Percentiles rank a stretch among this genome's conserved stretches.
These are phyloP conservation scores for Colletes latitarsis DNA, from an alignment of 1,140 invertebrate species.

Conservation along the genomic window DNA sequence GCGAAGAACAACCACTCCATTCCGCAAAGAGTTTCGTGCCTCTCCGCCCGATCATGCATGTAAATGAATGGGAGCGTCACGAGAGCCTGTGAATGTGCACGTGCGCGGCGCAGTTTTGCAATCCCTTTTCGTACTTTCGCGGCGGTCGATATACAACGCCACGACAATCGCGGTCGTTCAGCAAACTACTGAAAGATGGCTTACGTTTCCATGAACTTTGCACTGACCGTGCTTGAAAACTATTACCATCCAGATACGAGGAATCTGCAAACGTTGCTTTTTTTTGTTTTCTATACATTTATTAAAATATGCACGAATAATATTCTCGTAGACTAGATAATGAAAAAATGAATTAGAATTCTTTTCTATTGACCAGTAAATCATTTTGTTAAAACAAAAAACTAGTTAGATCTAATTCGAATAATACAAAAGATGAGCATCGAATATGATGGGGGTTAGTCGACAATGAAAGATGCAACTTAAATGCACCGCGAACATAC, in stretches of 20 bases:
- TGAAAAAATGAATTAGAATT: too few species aligned
- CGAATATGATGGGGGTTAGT: not conserved
- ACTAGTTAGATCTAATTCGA: too few species aligned
- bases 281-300: too few species aligned
- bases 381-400: too few species aligned
- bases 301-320: too few species aligned
- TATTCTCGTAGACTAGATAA: too few species aligned
- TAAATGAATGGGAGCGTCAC: conserved; percentile 40
- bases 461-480: not conserved
- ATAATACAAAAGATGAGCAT: too few species aligned
- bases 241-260: too few species aligned
- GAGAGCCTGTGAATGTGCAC: conserved; percentile 6
- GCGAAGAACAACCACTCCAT: conserved; percentile 38
- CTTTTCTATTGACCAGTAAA: too few species aligned
- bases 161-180: conserved; percentile 30
- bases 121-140: conserved; percentile 62
- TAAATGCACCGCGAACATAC: not conserved
- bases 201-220: conserved; percentile 1
- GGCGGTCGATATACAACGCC: conserved; percentile 57
- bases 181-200: conserved; percentile 55
- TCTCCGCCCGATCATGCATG: conserved; percentile 29
- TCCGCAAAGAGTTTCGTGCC: conserved; percentile 15
- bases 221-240: too few species aligned
- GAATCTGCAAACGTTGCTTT: too few species aligned
- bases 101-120: conserved; percentile 52